Evolutionary conservation across 2,113 vertebrate genomes (phyloP).

Genomic region (Phylloscopus trochilus): DNA sequence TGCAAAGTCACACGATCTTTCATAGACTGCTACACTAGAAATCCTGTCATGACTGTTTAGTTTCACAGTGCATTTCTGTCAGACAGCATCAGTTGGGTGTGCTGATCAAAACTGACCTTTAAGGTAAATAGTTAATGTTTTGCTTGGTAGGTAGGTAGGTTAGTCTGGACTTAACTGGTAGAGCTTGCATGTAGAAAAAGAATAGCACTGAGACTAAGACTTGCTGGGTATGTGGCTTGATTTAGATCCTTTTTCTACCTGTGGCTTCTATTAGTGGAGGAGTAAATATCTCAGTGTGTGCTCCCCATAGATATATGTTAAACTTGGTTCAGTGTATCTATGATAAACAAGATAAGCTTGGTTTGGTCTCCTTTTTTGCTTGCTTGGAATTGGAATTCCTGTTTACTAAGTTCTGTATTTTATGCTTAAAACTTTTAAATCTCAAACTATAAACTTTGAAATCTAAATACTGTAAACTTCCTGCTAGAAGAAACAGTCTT

Average conservation of each 20-base stretch:
- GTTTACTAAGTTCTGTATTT: neutral
- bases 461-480: neutral
- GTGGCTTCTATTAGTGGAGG: neutral
- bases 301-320: neutral
- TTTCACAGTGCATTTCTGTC: neutral
- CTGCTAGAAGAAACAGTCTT: neutral
- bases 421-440: neutral
- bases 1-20: neutral
- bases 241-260: neutral
- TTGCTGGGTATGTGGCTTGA: neutral
- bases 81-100: neutral
- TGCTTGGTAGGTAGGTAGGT: neutral
- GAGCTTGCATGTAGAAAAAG: neutral
- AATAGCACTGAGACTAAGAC: neutral
- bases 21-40: neutral
- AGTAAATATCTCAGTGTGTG: neutral
- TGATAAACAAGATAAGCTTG: neutral
- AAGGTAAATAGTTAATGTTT: neutral
- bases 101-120: neutral
- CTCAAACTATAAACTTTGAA: neutral
- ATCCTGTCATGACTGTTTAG: neutral
- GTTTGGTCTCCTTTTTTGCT: neutral
- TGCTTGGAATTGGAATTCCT: neutral
- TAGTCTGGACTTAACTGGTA: neutral
- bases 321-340: neutral